phyloP scores from a whole-genome alignment of 2,113 vertebrate genomes.

The Oxyura jamaicensis region DNA sequence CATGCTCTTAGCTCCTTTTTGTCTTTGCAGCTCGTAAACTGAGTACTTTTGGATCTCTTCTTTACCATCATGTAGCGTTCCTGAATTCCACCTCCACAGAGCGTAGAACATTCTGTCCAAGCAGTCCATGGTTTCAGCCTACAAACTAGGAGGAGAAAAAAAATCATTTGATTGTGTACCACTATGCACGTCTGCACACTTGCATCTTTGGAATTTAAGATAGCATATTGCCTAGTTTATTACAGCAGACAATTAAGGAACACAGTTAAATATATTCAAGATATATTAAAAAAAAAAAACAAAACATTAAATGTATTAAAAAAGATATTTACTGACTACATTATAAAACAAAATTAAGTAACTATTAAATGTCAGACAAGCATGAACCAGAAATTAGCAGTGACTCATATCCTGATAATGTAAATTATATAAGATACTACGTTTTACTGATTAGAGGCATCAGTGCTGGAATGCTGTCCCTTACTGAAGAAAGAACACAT shows the following conservation, averaged over 20 bases:
- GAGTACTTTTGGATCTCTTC: conserved; percentile 91
- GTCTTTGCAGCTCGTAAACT: conserved; percentile 96
- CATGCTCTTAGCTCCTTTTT: conserved; percentile 98
- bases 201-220: neutral
- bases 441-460: neutral
- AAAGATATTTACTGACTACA: neutral
- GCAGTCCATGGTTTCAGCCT: conserved; percentile 95
- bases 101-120: conserved; percentile 94
- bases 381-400: neutral
- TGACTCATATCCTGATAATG: neutral
- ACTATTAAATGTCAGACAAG: neutral
- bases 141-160: conserved; percentile 80
- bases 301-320: neutral
- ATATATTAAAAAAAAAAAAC: neutral
- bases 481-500: neutral
- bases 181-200: neutral
- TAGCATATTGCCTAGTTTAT: neutral
- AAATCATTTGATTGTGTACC: neutral
- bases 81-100: conserved; percentile 95
- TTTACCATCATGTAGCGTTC: conserved; percentile 96
- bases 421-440: neutral
- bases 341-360: neutral
- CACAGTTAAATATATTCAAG: neutral
- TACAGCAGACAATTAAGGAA: neutral
- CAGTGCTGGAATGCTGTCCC: neutral